Conservation (phyloP, 2,113 vertebrate species). For the Dryoscopus gambensis region DNA sequence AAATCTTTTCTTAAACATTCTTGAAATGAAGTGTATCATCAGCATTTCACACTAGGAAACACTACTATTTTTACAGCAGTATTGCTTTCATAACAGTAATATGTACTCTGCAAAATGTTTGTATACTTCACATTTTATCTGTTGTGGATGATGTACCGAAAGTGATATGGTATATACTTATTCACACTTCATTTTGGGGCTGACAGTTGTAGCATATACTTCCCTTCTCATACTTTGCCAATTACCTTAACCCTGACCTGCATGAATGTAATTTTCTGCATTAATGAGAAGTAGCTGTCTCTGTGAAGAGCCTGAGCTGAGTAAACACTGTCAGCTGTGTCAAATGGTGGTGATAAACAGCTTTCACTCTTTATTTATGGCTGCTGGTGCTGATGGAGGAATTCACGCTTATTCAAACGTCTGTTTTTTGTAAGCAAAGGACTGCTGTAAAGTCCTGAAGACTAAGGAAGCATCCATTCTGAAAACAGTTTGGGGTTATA, state of each 20-base stretch:
- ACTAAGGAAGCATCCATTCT: not conserved
- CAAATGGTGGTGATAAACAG: constrained; percentile 36
- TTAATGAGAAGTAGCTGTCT: constrained; percentile 45
- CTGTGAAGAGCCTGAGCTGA: not conserved
- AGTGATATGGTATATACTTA: constrained; percentile 39
- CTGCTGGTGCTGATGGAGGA: not conserved
- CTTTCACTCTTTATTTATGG: constrained; percentile 16
- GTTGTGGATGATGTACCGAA: not conserved
- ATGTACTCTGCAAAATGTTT: not conserved
- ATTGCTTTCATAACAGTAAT: not conserved
- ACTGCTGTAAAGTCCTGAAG: not conserved
- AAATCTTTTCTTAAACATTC: not conserved
- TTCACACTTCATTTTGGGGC: constrained; percentile 28
- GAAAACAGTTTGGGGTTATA: not conserved
- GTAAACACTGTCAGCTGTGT: constrained; percentile 26
- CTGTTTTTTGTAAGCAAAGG: not conserved
- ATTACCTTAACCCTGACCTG: constrained; percentile 45
- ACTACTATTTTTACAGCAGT: not conserved
- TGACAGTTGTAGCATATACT: constrained; percentile 12
- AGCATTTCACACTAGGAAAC: not conserved
- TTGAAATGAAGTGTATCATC: not conserved
- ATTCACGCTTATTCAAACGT: not conserved
- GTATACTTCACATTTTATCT: not conserved
- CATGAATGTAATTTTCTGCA: constrained; percentile 20
- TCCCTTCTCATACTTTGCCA: constrained; percentile 21